These are phyloP conservation scores for Agelastica alni DNA, from an alignment of 2,888 invertebrate species.

Conservation along the genomic window DNA sequence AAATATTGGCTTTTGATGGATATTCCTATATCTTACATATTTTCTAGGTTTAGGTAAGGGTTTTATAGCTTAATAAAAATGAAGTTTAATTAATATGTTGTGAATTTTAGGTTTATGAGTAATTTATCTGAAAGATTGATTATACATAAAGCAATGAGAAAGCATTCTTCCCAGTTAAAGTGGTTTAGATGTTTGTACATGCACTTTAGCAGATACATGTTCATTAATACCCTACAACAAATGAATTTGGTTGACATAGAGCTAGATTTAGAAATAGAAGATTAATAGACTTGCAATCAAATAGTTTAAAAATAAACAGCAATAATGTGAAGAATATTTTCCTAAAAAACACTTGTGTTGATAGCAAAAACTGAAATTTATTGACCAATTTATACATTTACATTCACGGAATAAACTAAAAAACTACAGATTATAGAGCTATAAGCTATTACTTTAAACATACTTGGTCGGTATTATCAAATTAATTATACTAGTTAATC, in stretches of 20 bases:
- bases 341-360: too few species aligned
- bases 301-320: too few species aligned
- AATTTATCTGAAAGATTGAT: conserved; percentile 64
- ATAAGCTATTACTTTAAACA: too few species aligned
- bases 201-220: conserved; percentile 85
- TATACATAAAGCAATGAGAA: conserved; percentile 78
- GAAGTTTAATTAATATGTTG: not conserved
- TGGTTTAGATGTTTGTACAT: conserved; percentile 95
- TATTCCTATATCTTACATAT: conserved; percentile 76
- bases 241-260: conserved; percentile 77
- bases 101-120: conserved; percentile 64
- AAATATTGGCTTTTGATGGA: conserved; percentile 87
- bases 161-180: conserved; percentile 88
- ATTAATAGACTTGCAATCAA: too few species aligned
- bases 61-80: not conserved
- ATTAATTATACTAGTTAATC: too few species aligned
- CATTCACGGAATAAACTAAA: too few species aligned
- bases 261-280: conserved; percentile 74
- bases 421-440: too few species aligned
- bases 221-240: conserved; percentile 84
- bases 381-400: too few species aligned
- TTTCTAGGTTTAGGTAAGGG: conserved; percentile 76
- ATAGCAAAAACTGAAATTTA: too few species aligned
- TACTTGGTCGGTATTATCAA: too few species aligned
- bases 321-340: too few species aligned